These are phyloP conservation scores for Pocillopora grandis DNA, from an alignment of 92 coral and sea anemone genomes.

Conservation along the genomic window DNA sequence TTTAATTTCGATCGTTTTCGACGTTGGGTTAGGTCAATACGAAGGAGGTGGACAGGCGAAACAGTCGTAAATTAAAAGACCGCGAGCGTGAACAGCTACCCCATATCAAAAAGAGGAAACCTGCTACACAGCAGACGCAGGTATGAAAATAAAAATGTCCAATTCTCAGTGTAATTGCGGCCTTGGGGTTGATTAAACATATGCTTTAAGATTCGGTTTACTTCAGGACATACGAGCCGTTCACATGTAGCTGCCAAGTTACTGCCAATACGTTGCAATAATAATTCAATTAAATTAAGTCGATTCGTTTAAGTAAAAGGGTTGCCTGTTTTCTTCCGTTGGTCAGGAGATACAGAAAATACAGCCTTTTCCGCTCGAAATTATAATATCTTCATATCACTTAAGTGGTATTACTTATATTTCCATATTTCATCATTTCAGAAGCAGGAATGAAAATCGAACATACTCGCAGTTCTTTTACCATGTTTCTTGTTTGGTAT, in stretches of 20 bases:
- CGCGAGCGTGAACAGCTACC: conserved; percentile 46
- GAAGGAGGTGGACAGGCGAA: conserved; percentile 62
- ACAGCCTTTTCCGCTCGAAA: neutral
- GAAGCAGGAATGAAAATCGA: neutral
- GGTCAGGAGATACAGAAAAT: too few relatives aligned
- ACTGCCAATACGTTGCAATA: neutral
- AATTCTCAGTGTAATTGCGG: neutral
- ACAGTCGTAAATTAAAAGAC: conserved; percentile 65
- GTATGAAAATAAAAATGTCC: conserved; percentile 15
- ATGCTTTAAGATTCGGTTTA: neutral
- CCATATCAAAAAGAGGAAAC: conserved; percentile 29
- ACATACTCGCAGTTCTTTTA: neutral
- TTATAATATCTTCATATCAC: neutral
- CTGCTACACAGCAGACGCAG: conserved; percentile 32
- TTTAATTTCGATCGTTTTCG: conserved; percentile 20
- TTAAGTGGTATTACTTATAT: neutral
- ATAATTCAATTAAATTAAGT: neutral
- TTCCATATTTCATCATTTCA: too few relatives aligned
- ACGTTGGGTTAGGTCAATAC: conserved; percentile 22
- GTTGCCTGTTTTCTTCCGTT: neutral
- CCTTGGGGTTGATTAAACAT: neutral
- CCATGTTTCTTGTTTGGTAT: neutral
- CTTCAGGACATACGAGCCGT: neutral
- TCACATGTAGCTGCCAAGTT: neutral
- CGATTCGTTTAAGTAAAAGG: neutral